A percentile compares a stretch with the other conserved stretches of the same genome.
Evolutionary conservation across 2,888 invertebrate genomes (phyloP).

Genomic region (Standfussiana lucernea): DNA sequence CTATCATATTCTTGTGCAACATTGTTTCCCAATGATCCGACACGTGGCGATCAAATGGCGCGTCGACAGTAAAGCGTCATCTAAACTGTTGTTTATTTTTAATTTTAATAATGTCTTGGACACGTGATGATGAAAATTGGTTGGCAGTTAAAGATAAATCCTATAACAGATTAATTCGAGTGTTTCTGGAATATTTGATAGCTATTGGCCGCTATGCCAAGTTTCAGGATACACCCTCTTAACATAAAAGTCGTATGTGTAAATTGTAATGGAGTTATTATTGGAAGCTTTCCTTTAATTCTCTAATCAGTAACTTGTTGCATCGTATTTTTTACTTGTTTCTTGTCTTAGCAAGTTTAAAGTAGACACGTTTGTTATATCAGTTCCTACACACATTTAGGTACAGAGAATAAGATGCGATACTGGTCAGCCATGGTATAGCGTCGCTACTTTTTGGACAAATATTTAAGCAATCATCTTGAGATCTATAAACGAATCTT

Average conservation of each 20-base stretch:
- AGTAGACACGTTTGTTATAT: not conserved
- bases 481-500: not conserved
- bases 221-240: not conserved
- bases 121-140: not conserved
- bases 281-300: not conserved
- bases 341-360: not conserved
- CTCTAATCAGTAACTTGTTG: not conserved
- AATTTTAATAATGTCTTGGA: not conserved
- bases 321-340: not conserved
- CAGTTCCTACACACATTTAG: not conserved
- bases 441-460: not conserved
- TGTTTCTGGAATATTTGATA: not conserved
- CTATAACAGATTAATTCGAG: not conserved
- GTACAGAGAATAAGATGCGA: not conserved
- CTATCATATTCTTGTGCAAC: too few relatives aligned
- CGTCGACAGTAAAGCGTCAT: not conserved
- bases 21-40: not conserved
- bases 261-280: not conserved
- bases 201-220: not conserved
- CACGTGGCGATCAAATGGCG: conserved; percentile 11
- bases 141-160: not conserved
- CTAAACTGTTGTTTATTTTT: conserved; percentile 22
- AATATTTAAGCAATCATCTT: not conserved
- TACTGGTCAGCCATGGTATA: not conserved
- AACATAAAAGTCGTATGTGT: not conserved